Evolutionary conservation across 2,888 invertebrate genomes (phyloP), one percentile per base, ranked within the genome.

Genomic region (Oscheius sp.): DNA sequence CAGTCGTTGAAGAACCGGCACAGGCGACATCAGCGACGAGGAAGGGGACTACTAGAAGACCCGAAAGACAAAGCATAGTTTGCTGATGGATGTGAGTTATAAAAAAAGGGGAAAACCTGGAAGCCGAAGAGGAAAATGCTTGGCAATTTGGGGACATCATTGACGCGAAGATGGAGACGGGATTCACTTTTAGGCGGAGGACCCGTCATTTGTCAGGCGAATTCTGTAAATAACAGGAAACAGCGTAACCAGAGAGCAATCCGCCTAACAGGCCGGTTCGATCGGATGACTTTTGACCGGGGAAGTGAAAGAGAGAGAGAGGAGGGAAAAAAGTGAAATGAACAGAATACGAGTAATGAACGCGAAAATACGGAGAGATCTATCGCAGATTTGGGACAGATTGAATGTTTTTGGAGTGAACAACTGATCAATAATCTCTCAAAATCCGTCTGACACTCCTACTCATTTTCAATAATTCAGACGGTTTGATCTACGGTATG

Each of bases 41-140:
- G 66, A 79, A 80, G 2, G 83, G 83, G 33, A 76, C 57, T 12
- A 83, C 82, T 3, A 83, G 78, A 33, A 83, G 74, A 55, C 82
- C 83, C 37, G 81, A 80, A 33, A 83, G 73, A 57, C 82, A 81
- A 17, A 83, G 73, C 76, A 83, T 79, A 65, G 78, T 80, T 77
- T 83, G 83, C 79, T 83, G 71, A 12, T n/a, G n/a, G n/a, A n/a
- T n/a, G n/a, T n/a, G n/a, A n/a, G n/a, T n/a, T n/a, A n/a, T n/a
- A 52, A 27, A 37, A 27, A 1, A 8, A 33, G 5, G 27, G 27
- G 3, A 17, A 17, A 2, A 65, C 65, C 39, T 65, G 65, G 15
- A 50, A 65, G 6, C 50, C 65, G 12, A 65, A 66, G 20, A 66
- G 57, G 27, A 55, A 45, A 3, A 66, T 46, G 17, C 53, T 34